Percentiles rank a stretch among this genome's conserved stretches.
Evolutionary conservation across 1,140 invertebrate species (phyloP).

Genomic region (Nebria ingens): DNA sequence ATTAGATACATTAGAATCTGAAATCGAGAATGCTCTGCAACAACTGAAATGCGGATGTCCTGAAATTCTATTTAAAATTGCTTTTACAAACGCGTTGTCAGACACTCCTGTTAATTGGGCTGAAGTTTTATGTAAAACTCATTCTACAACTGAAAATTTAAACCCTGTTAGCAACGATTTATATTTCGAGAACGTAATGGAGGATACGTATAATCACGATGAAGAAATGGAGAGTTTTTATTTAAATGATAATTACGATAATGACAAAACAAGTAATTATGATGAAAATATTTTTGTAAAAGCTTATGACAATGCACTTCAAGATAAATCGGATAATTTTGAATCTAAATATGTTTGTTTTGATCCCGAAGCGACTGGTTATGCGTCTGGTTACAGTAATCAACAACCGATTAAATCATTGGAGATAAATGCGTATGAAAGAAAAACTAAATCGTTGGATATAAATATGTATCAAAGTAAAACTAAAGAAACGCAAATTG

Average conservation of each 20-base stretch:
- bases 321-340: constrained; percentile 3
- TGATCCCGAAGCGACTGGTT: not conserved
- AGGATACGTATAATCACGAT: not conserved
- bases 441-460: not conserved
- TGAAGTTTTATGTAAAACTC: not conserved
- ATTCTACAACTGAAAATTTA: constrained; percentile 8
- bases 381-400: not conserved
- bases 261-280: not conserved
- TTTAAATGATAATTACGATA: not conserved
- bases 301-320: constrained; percentile 21
- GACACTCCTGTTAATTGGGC: not conserved
- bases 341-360: too few relatives aligned
- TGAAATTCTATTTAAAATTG: not conserved
- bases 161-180: not conserved
- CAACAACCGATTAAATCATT: not conserved
- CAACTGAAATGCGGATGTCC: not conserved
- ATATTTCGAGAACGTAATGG: constrained; percentile 5
- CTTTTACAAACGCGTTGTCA: not conserved
- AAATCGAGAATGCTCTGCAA: too few relatives aligned
- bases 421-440: too few relatives aligned
- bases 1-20: too few relatives aligned
- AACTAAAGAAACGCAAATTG: not conserved
- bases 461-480: too few relatives aligned
- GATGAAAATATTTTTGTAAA: constrained; percentile 22
- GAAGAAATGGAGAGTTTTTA: too few relatives aligned